These are phyloP conservation scores for Coboldia fuscipes DNA, from an alignment of 1,140 invertebrate species.

Conservation along the genomic window DNA sequence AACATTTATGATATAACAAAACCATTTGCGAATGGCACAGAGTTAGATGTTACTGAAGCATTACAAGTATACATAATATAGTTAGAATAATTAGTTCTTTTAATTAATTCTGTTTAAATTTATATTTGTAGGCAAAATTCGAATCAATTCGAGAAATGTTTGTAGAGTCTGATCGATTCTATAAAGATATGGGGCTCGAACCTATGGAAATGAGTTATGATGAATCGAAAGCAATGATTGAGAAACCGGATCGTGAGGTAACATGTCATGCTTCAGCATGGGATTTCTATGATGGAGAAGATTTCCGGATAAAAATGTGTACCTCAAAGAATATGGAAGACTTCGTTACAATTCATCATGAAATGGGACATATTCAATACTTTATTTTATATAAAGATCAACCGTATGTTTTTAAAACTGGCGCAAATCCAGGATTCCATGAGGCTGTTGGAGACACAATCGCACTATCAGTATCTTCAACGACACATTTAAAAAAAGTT, in stretches of 20 bases:
- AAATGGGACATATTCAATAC: conserved; percentile 59
- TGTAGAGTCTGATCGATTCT: conserved; percentile 17
- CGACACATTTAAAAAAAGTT: conserved; percentile 27
- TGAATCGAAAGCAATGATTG: conserved; percentile 4
- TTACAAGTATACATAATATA: too few relatives aligned
- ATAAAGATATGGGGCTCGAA: conserved; percentile 14
- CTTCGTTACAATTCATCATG: conserved; percentile 52
- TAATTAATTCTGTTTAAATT: neutral
- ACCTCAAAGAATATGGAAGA: conserved; percentile 41
- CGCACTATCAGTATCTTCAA: conserved; percentile 34
- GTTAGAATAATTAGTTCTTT: neutral
- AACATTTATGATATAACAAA: conserved; percentile 42
- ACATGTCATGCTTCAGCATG: conserved; percentile 59
- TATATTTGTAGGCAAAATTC: too few relatives aligned
- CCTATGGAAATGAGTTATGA: conserved; percentile 5
- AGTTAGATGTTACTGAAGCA: conserved; percentile 34
- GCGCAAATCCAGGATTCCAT: conserved; percentile 59
- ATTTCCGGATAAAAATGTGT: conserved; percentile 57
- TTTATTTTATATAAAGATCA: conserved; percentile 47
- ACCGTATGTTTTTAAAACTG: conserved; percentile 35
- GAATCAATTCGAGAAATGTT: too few relatives aligned
- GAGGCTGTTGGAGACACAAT: conserved; percentile 51
- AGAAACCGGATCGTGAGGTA: conserved; percentile 35
- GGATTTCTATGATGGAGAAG: conserved; percentile 43
- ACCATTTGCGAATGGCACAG: conserved; percentile 38